phyloP scores from a whole-genome alignment of 2,888 invertebrate genomes.

The Chaetoderma sp. region DNA sequence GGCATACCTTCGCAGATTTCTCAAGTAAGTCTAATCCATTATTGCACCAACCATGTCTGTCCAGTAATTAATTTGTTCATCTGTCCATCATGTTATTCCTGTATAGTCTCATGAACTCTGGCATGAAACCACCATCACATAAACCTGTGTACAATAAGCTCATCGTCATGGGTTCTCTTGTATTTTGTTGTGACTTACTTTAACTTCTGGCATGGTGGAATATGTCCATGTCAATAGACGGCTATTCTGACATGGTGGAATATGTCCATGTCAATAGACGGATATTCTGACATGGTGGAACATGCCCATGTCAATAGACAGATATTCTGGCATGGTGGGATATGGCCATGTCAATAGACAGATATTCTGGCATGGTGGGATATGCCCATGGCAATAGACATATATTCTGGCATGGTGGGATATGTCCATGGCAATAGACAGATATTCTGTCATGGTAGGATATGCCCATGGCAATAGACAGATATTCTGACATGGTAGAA shows the following conservation, averaged over 20 bases:
- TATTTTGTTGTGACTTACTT: no score
- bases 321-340: background rate
- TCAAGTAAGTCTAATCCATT: slow-evolving; percentile 46
- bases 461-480: no score
- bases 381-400: no score
- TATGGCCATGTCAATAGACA: background rate
- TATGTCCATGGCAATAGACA: no score
- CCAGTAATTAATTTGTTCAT: no score
- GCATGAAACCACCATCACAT: background rate
- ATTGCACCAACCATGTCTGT: background rate
- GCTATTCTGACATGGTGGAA: background rate
- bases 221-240: background rate
- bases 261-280: background rate
- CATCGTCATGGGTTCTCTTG: no score
- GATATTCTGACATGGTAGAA: no score
- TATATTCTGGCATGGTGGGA: no score
- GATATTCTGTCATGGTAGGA: no score
- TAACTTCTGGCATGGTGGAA: background rate
- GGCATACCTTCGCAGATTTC: slow-evolving; percentile 54
- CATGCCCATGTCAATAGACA: background rate
- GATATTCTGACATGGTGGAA: background rate
- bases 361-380: no score
- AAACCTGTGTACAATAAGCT: no score
- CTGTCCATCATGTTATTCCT: background rate
- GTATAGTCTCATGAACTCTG: background rate